phyloP scores from a whole-genome alignment of 2,113 vertebrate genomes.

The Engraulis encrasicolus region DNA sequence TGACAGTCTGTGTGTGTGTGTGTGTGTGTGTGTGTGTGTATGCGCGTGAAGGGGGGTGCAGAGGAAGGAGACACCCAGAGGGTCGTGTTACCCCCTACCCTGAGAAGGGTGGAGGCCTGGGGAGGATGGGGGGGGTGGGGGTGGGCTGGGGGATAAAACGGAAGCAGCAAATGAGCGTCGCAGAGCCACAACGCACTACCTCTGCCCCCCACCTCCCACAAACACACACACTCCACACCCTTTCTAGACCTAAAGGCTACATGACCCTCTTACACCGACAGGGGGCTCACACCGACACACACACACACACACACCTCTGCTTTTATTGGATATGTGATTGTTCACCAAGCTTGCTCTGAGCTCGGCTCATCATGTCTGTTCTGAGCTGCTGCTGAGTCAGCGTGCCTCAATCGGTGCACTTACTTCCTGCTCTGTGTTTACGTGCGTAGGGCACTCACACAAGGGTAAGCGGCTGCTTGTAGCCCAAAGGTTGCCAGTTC shows the following conservation, averaged over 20 bases:
- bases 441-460: too few relatives aligned
- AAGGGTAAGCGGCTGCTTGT: too few relatives aligned
- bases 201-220: neutral
- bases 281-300: neutral
- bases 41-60: constrained; percentile 44
- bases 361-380: neutral
- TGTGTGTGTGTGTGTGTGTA: neutral
- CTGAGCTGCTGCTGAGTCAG: too few relatives aligned
- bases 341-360: constrained; percentile 4
- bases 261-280: neutral
- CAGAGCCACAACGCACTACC: neutral
- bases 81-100: constrained; percentile 70
- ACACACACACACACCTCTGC: neutral
- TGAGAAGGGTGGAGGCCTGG: too few relatives aligned
- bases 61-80: constrained; percentile 63
- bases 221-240: neutral
- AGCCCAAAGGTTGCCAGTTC: too few relatives aligned
- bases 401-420: too few relatives aligned
- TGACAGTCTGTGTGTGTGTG: neutral
- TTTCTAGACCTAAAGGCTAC: too few relatives aligned
- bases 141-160: constrained; percentile 43
- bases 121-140: constrained; percentile 37
- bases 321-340: too few relatives aligned
- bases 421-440: too few relatives aligned
- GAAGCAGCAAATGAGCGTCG: constrained; percentile 41